Evolutionary conservation across 1,140 invertebrate genomes (phyloP), one percentile per base, ranked within the genome.

Genomic region (Zaprionus taronus): DNA sequence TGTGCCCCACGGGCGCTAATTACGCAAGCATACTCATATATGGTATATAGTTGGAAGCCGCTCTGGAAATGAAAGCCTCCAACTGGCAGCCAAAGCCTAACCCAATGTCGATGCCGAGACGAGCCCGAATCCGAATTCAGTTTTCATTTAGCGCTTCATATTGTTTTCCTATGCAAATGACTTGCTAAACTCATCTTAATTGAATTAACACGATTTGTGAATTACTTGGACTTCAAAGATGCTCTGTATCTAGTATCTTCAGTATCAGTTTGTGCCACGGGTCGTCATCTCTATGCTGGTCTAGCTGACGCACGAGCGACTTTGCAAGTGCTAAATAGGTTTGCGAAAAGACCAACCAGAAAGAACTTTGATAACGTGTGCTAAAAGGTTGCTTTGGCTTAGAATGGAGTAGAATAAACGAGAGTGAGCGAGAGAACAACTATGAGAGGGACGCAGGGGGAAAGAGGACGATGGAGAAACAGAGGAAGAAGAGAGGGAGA

Each of bases 81-180:
- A 57, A 31, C 68, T 69, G 26, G 55, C 51, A 53, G 68, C 63
- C 76, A 57, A n/a, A 49, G 44, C 58, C 53, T 24, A 53, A 57
- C 41, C 56, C 34, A 79, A 24, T 72, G 34, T 69, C 65, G 72
- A 64, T 61, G 65, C 61, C 69, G 36, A 28, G 26, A 7, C 26
- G 26, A 28, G 6, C 26, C 61, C 71, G 60, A 71, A 20, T 31
- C 44, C 41, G 3, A 26, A 55, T 65, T 60, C 15, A 60, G 41
- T 47, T 47, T 36, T 56, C 49, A 66, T 61, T 77, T 77, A 77
- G 69, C 69, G 63, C 69, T 77, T 34, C 44, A 66, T 66, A 73
- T 77, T 77, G 73, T 78, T 87, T 79, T 79, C 78, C 68, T 89
- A 89, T 89, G 84, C 74, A 89, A 78, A 89, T 89, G 79, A 83